phyloP scores from a whole-genome alignment of 2,113 vertebrate genomes.

The Cardinalis cardinalis region DNA sequence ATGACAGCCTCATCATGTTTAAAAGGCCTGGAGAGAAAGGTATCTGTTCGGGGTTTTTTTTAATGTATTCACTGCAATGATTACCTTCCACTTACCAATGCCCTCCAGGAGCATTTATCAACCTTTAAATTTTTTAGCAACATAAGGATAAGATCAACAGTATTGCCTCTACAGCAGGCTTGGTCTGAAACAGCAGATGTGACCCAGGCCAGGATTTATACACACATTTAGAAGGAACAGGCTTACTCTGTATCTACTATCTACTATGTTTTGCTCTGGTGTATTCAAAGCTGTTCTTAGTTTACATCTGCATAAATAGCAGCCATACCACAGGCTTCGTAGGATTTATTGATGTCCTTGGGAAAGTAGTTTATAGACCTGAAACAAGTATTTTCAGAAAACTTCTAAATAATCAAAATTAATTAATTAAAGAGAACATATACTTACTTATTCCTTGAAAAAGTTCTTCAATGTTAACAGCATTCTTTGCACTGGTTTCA shows the following conservation, averaged over 20 bases:
- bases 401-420: neutral
- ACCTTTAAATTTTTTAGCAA: neutral
- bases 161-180: neutral
- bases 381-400: neutral
- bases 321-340: neutral
- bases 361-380: neutral
- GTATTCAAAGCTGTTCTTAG: neutral
- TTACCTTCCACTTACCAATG: neutral
- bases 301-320: neutral
- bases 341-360: neutral
- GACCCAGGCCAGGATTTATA: neutral
- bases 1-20: neutral
- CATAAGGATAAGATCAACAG: neutral
- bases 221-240: neutral
- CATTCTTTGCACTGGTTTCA: conserved; percentile 95
- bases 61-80: neutral
- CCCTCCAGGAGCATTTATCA: neutral
- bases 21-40: neutral
- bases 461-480: conserved; percentile 94
- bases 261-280: neutral
- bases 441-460: conserved; percentile 98
- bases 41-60: neutral
- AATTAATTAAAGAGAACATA: neutral
- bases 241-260: neutral
- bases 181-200: neutral